phyloP scores from a whole-genome alignment of 92 coral and sea anemone genomes.

The Pocillopora grandis region DNA sequence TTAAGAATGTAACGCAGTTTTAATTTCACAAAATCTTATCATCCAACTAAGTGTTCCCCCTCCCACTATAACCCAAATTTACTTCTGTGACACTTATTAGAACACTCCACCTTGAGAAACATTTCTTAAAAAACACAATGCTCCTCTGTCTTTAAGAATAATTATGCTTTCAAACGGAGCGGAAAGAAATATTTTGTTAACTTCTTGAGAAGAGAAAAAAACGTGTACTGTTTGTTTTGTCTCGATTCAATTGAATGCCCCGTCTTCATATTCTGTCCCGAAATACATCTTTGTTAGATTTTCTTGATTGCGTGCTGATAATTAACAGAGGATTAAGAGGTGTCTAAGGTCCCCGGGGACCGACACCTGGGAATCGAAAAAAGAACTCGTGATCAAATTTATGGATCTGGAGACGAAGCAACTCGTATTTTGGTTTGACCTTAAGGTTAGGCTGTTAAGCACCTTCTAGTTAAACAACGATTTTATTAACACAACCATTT shows the following conservation, averaged over 20 bases:
- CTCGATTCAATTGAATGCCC: background rate
- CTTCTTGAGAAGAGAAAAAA: background rate
- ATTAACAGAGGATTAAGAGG: no score
- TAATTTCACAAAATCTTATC: background rate
- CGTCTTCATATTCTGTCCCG: background rate
- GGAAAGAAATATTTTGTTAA: slow-evolving; percentile 5
- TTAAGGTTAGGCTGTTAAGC: no score
- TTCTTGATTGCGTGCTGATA: background rate
- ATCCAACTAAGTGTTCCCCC: background rate
- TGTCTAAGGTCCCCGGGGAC: no score
- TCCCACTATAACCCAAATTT: background rate
- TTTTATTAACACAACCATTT: no score
- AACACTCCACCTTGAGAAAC: background rate
- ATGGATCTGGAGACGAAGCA: no score
- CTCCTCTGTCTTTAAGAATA: slow-evolving; percentile 11
- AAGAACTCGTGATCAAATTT: no score
- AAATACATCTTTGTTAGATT: background rate
- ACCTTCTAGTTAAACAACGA: no score
- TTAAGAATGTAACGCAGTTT: background rate
- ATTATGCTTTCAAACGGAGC: background rate
- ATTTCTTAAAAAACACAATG: background rate
- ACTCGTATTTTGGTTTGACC: no score
- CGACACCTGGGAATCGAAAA: no score
- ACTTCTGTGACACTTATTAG: background rate
- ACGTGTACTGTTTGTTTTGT: slow-evolving; percentile 9